Base-by-base conservation (phyloP, 1,140 invertebrate genomes). In the Pseudomyrmex flavicornis region DNA sequence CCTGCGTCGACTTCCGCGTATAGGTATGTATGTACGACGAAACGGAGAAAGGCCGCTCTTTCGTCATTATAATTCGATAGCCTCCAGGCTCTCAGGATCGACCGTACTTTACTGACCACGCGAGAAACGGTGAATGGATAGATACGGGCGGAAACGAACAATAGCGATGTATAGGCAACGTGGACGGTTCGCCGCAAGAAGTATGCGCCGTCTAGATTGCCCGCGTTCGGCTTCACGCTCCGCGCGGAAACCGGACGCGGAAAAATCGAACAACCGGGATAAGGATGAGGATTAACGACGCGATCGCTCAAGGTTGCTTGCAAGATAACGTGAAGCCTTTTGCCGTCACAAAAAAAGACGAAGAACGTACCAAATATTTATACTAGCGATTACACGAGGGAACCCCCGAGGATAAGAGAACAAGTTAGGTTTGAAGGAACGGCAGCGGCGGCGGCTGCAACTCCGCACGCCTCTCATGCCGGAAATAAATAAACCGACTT, bases 1-100 rank as follows among this genome's bases (percentile, higher is more conserved):
- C 86, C 72, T 87, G 82, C 75, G 83, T 46, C 66, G 68, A 63
- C 66, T 77, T 83, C 77, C 70, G 52, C 20, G 65, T 59, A 35
- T 35, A 35, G 7, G 46, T 69, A 22, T 63, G 44, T 26, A 26
- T 74, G 62, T 35, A 44, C 12, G 20, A 12, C 61, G 56, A 26
- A n/a, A 12, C 20, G 62, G 72, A 77, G 77, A 88, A 88, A 85
- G 86, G 66, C 75, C 44, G 68, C 46, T 82, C 75, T 85, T 85
- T 76, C 61, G 63, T 50, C 68, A 85, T 88, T 88, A 86, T 88
- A 85, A 88, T 88, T 83, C 83, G 83, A 73, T 82, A 85, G 87
- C 86, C 86, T 85, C 56, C 59, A 83, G 87, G 65, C 10, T 59
- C 75, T 77, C 26, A 15, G 62, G 72, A 88, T 82, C 68, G 83